Evolutionary conservation across 2,888 invertebrate genomes (phyloP).

Genomic region (Eilema caniola): DNA sequence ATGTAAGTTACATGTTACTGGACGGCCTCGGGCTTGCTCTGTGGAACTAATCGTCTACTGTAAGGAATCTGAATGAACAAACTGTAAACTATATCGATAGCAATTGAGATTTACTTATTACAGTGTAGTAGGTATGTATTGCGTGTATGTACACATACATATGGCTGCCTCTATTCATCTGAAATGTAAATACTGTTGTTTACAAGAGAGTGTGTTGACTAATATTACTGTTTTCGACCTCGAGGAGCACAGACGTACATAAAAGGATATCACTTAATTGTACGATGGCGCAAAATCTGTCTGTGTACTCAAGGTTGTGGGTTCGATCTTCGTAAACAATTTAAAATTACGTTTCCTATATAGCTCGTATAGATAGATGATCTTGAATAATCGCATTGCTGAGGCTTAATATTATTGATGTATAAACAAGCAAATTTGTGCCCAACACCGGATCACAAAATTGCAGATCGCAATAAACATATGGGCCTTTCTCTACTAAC

Average conservation of each 20-base stretch:
- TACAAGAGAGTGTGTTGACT: neutral
- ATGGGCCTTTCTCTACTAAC: too few relatives aligned
- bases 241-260: neutral
- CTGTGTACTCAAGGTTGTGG: neutral
- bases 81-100: constrained; percentile 48
- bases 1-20: constrained; percentile 45
- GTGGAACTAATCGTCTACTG: constrained; percentile 69
- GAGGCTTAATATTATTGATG: too few relatives aligned
- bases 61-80: constrained; percentile 62
- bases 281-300: neutral
- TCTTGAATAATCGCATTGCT: too few relatives aligned
- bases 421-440: too few relatives aligned
- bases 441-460: too few relatives aligned
- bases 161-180: neutral
- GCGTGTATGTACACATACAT: neutral
- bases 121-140: constrained; percentile 12
- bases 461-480: too few relatives aligned
- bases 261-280: neutral
- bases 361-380: too few relatives aligned
- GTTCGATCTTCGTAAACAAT: neutral
- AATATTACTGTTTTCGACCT: neutral
- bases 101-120: constrained; percentile 37
- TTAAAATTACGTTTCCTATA: neutral
- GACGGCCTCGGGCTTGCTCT: constrained; percentile 59
- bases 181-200: neutral